Evolutionary conservation across 2,113 vertebrate genomes (phyloP).

Genomic region (Trochalopteron elliotii): DNA sequence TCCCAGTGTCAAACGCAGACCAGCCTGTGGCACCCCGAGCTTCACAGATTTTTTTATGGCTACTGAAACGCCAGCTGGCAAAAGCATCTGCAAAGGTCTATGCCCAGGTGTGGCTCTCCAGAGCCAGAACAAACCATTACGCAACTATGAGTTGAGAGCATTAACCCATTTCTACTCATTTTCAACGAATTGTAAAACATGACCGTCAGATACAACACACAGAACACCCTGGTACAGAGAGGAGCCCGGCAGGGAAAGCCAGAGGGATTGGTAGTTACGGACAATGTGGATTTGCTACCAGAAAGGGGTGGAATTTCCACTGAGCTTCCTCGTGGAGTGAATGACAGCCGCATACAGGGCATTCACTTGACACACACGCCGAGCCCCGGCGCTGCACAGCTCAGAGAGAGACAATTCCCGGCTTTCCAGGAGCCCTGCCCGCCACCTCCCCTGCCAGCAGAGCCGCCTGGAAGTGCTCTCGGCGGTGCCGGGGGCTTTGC

Average conservation of each 20-base stretch:
- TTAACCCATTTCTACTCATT: not conserved
- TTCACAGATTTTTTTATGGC: not conserved
- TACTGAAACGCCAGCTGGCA: not conserved
- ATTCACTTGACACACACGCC: not conserved
- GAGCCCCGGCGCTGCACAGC: not conserved
- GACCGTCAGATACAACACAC: not conserved
- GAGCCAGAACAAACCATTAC: not conserved
- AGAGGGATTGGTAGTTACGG: not conserved
- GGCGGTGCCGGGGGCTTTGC: not conserved
- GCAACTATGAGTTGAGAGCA: not conserved
- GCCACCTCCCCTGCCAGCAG: not conserved
- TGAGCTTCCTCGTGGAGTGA: fast-evolving
- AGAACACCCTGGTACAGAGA: fast-evolving
- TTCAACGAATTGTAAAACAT: not conserved
- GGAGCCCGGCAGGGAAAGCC: not conserved
- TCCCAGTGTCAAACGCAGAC: fast-evolving
- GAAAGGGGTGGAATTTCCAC: not conserved
- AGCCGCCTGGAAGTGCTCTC: not conserved
- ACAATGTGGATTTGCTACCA: not conserved
- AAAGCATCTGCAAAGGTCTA: not conserved
- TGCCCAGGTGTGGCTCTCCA: not conserved
- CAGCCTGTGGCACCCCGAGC: fast-evolving
- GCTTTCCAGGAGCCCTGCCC: not conserved
- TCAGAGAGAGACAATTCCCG: fast-evolving
- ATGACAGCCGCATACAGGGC: fast-evolving